Evolutionary conservation across 1,140 invertebrate genomes (phyloP).

Genomic region (Mesaphorura yosii): DNA sequence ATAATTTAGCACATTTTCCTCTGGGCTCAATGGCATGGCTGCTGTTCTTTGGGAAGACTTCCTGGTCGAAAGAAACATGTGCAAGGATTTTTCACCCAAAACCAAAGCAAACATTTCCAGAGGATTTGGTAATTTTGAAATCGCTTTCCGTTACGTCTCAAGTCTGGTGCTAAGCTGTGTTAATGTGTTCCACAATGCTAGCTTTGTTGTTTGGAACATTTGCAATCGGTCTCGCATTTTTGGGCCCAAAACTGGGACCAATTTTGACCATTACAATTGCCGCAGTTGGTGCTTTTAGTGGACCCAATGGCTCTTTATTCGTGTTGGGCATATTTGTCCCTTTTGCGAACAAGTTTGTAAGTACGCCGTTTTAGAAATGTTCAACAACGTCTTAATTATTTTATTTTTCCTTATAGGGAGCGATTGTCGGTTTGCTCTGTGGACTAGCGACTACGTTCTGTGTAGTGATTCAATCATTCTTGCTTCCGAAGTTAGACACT

Average conservation of each 20-base stretch:
- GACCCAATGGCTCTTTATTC: conserved; percentile 18
- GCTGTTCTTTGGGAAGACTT: conserved; percentile 19
- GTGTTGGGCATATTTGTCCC: conserved; percentile 20
- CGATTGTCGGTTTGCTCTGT: no score
- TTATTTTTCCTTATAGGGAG: no score
- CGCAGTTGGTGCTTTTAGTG: conserved; percentile 34
- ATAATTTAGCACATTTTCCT: conserved; percentile 5
- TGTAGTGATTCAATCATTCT: neutral
- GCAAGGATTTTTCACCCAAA: neutral
- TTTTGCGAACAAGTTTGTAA: conserved; percentile 20
- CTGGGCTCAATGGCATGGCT: conserved; percentile 7
- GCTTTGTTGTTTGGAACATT: conserved; percentile 27
- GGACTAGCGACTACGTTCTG: no score
- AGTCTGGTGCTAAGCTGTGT: neutral
- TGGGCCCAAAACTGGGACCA: conserved; percentile 22
- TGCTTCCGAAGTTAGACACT: neutral
- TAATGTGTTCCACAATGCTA: neutral
- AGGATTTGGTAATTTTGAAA: neutral
- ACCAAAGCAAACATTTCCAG: neutral
- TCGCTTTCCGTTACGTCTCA: neutral
- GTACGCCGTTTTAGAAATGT: no score
- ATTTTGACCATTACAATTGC: conserved; percentile 36
- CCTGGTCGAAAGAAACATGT: neutral
- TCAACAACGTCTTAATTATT: no score
- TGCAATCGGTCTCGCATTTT: conserved; percentile 20